Evolutionary conservation across 2,888 invertebrate species (phyloP).

Genomic region (Agrochola circellaris): DNA sequence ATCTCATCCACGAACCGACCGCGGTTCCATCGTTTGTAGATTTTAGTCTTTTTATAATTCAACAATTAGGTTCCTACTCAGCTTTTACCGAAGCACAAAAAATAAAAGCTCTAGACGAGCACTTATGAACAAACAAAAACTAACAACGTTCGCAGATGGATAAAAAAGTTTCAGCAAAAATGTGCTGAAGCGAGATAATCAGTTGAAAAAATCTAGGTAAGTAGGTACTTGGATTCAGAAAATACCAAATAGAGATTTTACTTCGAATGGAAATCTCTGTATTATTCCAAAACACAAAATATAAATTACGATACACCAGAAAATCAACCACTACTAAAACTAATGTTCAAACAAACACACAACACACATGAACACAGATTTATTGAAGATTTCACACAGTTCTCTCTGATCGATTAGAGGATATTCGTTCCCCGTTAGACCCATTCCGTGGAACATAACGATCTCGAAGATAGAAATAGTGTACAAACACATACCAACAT

Average conservation of each 20-base stretch:
- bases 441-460: conserved; percentile 50
- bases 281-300: not conserved
- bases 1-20: no score
- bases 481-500: conserved; percentile 40
- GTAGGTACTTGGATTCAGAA: not conserved
- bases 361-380: conserved; percentile 41
- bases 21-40: no score
- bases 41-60: not conserved
- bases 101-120: not conserved
- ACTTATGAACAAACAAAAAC: conserved; percentile 13
- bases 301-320: not conserved
- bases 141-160: not conserved
- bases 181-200: not conserved
- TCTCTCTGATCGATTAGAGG: conserved; percentile 54
- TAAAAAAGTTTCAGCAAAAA: conserved; percentile 6
- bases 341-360: conserved; percentile 20
- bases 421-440: conserved; percentile 51
- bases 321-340: conserved; percentile 8
- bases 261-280: not conserved
- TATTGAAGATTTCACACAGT: conserved; percentile 43
- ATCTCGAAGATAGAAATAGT: conserved; percentile 61
- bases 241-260: not conserved
- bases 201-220: not conserved
- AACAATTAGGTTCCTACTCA: not conserved
- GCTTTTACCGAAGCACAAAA: not conserved